These are phyloP conservation scores for Erpornis zantholeuca DNA, from an alignment of 2,113 vertebrate genomes.

Conservation along the genomic window DNA sequence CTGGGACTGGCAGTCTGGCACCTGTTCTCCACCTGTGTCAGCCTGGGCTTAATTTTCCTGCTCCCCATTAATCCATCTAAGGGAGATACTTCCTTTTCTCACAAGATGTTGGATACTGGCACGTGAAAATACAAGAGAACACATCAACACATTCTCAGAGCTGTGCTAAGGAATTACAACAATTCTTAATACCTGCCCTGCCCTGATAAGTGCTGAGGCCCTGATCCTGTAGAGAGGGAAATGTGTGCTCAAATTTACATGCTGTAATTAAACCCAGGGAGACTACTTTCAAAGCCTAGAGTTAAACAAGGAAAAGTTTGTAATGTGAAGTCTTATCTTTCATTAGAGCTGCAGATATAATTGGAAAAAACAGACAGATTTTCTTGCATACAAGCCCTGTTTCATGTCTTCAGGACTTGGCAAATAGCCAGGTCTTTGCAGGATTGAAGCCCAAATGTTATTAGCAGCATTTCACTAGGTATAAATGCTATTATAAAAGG, in stretches of 20 bases:
- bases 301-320: conserved; percentile 61
- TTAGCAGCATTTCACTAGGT: background rate
- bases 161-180: background rate
- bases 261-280: conserved; percentile 63
- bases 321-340: conserved; percentile 48
- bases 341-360: conserved; percentile 48
- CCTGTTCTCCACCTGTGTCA: background rate
- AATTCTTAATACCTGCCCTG: conserved; percentile 28
- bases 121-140: background rate
- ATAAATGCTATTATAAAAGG: background rate
- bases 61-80: background rate
- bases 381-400: background rate
- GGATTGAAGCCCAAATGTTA: background rate
- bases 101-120: background rate
- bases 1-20: background rate
- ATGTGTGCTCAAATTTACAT: conserved; percentile 46
- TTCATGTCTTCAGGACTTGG: conserved; percentile 53
- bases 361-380: conserved; percentile 41
- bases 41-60: background rate
- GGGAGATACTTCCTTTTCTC: background rate
- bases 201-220: background rate
- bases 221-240: background rate
- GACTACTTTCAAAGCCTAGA: conserved; percentile 57
- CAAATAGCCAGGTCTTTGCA: conserved; percentile 9
- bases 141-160: background rate